phyloP scores from a whole-genome alignment of 1,140 invertebrate genomes.

The Aphaenogaster rudis region DNA sequence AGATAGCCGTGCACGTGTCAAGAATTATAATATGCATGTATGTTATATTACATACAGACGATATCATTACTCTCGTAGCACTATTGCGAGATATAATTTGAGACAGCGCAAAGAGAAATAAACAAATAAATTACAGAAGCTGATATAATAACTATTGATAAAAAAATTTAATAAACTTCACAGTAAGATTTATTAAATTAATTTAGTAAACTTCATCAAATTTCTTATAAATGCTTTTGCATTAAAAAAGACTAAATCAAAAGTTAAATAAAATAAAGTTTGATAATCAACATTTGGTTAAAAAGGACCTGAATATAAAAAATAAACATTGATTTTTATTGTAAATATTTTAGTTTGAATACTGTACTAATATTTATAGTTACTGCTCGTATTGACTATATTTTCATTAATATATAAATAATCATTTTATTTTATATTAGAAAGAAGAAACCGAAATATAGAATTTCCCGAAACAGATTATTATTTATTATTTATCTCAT shows the following conservation, averaged over 20 bases:
- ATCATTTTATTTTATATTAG: background rate
- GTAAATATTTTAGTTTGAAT: background rate
- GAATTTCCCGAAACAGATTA: background rate
- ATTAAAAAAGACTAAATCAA: background rate
- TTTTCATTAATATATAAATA: background rate
- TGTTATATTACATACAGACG: background rate
- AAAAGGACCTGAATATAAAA: too few relatives aligned
- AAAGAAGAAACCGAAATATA: background rate
- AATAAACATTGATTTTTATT: background rate
- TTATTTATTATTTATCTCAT: background rate
- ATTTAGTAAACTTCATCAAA: background rate
- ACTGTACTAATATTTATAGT: background rate
- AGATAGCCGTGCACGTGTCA: background rate
- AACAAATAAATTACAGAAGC: background rate
- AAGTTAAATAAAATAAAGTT: background rate
- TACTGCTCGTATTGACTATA: background rate
- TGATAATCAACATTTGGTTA: background rate
- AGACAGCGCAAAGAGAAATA: background rate
- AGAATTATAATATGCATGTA: background rate
- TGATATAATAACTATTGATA: background rate
- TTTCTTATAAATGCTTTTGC: background rate
- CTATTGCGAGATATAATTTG: background rate
- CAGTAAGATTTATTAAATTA: background rate
- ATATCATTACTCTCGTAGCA: background rate
- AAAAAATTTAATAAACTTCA: background rate